Percentiles rank a stretch among this genome's conserved stretches.
Evolutionary conservation across 1,140 invertebrate species (phyloP).

Genomic region (Lysiphlebus fabarum): DNA sequence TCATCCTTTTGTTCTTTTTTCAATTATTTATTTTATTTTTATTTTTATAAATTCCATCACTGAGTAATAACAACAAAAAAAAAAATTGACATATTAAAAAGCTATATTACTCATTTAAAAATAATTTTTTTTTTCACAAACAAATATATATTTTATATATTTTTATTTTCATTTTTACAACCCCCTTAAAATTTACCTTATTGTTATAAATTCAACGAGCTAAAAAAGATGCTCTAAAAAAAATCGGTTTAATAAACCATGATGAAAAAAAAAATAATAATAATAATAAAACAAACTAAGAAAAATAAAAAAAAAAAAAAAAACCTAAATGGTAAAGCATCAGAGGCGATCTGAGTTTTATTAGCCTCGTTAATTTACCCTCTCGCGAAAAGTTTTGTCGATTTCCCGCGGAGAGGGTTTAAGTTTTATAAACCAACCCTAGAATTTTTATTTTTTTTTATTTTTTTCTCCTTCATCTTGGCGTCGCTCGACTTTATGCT

Average conservation of each 20-base stretch:
- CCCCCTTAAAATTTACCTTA: too few relatives aligned
- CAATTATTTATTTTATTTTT: too few relatives aligned
- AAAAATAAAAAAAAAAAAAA: conserved; percentile 12
- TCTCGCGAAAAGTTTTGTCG: conserved; percentile 24
- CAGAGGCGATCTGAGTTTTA: conserved; percentile 25
- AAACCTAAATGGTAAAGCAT: conserved; percentile 21
- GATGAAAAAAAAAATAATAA: conserved; percentile 4
- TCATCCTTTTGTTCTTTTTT: too few relatives aligned
- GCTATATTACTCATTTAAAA: too few relatives aligned
- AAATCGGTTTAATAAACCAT: background rate
- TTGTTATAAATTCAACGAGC: background rate
- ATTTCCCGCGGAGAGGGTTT: conserved; percentile 23
- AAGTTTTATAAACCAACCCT: conserved; percentile 17
- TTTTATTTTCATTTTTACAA: too few relatives aligned
- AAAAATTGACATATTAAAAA: too few relatives aligned
- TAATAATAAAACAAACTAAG: conserved; percentile 9
- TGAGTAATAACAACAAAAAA: too few relatives aligned
- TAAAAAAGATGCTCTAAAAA: background rate
- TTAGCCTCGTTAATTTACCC: conserved; percentile 27
- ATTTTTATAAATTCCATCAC: too few relatives aligned
- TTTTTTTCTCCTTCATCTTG: conserved; percentile 12
- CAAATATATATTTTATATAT: too few relatives aligned
- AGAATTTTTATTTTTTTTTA: too few relatives aligned
- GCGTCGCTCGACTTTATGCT: conserved; percentile 11
- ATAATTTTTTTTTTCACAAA: too few relatives aligned